Base-by-base conservation (phyloP, 2,113 vertebrate species). In the Dipodomys merriami region DNA sequence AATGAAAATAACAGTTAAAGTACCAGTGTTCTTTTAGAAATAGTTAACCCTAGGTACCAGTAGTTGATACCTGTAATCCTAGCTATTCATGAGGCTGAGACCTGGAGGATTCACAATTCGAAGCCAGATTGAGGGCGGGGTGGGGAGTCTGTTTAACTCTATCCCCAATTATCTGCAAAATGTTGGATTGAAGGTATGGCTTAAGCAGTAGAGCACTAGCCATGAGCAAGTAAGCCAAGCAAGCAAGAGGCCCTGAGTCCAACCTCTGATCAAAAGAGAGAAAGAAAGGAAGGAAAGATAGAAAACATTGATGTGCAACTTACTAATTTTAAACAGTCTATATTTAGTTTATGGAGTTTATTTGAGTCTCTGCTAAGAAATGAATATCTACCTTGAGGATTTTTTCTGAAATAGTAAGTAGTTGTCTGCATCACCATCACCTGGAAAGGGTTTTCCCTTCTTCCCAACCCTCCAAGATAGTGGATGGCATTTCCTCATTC, bases 291-390 rank as follows among this genome's bases (percentile, higher is more conserved):
- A 84, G 25, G 12, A 33, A 57, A 71, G 82, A 16, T 53, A 53
- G 49, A 57, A 57, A 57, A 57, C 12, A 83, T 74, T 90, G 80
- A 71, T 73, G 88, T 88, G 79, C 23, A 67, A 72, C 33, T 73
- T 35, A 67, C 74, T 49, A 81, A 73, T 72, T 92, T 77, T 83
- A 91, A 69, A 86, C 33, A 85, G 27, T 87, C 49, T 73, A 65
- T 57, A 69, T 83, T 67, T 92, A 87, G 44, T 83, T 90, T 57
- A 57, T 90, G 15, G 19, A 90, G 27, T 30, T 93, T 94, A 93
- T 86, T 92, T 94, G 78, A 78, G 13, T 57, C 29, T 57, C 79
- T 35, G 20, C 57, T 90, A 72, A 79, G 53, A 81, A 30, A 72
- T 94, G 27, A 90, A 78, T 16, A 46, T 86, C 33, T 86, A 80